Percentiles rank a stretch among this genome's conserved stretches.
These are phyloP conservation scores for Acronicta psi DNA, from an alignment of 2,888 invertebrate genomes.

Conservation along the genomic window DNA sequence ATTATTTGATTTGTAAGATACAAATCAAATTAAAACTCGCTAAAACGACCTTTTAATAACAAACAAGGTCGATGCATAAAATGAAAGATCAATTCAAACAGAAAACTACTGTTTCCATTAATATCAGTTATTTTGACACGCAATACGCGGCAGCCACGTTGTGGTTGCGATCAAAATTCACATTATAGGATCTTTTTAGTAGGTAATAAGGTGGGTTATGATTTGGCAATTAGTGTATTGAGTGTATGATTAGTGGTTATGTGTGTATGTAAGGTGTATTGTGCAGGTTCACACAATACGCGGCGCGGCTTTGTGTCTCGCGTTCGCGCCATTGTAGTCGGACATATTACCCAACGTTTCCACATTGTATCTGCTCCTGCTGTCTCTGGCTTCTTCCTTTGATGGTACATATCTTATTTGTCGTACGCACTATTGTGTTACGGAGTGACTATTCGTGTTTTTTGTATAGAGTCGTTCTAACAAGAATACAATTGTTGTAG, in stretches of 20 bases:
- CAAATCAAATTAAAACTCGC: constrained; percentile 26
- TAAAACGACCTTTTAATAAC: constrained; percentile 48
- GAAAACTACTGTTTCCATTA: constrained; percentile 77
- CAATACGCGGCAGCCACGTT: constrained; percentile 65
- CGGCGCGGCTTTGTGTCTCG: constrained; percentile 84
- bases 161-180: constrained; percentile 39
- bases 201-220: constrained; percentile 66
- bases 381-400: constrained; percentile 83
- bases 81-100: constrained; percentile 74
- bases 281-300: constrained; percentile 85
- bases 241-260: constrained; percentile 65
- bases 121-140: constrained; percentile 82
- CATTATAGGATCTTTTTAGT: constrained; percentile 47
- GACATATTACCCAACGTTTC: constrained; percentile 87
- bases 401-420: constrained; percentile 81
- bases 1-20: too few species aligned
- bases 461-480: constrained; percentile 44
- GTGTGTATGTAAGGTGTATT: constrained; percentile 86
- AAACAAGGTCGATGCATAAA: constrained; percentile 64
- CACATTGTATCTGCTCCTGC: constrained; percentile 82
- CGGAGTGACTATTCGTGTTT: constrained; percentile 42
- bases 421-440: constrained; percentile 63
- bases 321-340: constrained; percentile 84
- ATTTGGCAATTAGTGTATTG: constrained; percentile 68
- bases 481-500: constrained; percentile 38